Percentiles rank a stretch among this genome's conserved stretches.
These are phyloP conservation scores for Menidia beryllina DNA, from an alignment of 2,113 vertebrate genomes.

Conservation along the genomic window DNA sequence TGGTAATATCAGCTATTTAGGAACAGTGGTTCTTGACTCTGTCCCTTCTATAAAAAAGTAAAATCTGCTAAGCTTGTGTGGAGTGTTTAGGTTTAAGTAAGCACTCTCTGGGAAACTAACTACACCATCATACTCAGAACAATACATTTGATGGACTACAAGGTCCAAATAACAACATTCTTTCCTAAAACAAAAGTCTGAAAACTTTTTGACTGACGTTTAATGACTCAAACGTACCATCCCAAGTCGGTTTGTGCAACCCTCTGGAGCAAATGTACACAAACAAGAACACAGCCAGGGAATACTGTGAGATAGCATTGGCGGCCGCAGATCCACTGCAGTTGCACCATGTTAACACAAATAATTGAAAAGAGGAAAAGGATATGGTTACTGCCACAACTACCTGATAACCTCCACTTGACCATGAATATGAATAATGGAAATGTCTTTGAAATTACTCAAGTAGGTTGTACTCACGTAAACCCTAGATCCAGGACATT, in stretches of 20 bases:
- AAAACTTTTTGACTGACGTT: too few relatives aligned
- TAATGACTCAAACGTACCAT: conserved; percentile 76
- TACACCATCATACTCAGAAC: too few relatives aligned
- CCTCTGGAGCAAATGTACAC: conserved; percentile 82
- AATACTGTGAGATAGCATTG: conserved; percentile 87
- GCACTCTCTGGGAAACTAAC: too few relatives aligned
- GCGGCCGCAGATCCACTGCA: conserved; percentile 89
- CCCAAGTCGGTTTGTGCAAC: conserved; percentile 87
- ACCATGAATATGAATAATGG: conserved; percentile 3
- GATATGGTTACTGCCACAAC: background rate
- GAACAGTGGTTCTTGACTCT: too few relatives aligned
- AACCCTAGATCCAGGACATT: conserved; percentile 86
- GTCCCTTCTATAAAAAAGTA: too few relatives aligned
- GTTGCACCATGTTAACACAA: conserved; percentile 11
- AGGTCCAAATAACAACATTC: too few relatives aligned
- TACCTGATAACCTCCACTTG: background rate
- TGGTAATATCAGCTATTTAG: too few relatives aligned
- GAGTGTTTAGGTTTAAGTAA: too few relatives aligned
- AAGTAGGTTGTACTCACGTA: conserved; percentile 83
- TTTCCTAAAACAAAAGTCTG: too few relatives aligned
- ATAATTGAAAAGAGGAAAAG: conserved; percentile 8
- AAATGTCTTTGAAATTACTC: conserved; percentile 1
- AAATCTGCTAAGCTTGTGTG: too few relatives aligned
- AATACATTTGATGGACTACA: too few relatives aligned
- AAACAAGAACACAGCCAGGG: conserved; percentile 82